Conservation (phyloP, 1,140 invertebrate genomes). For the Coelopa frigida region DNA sequence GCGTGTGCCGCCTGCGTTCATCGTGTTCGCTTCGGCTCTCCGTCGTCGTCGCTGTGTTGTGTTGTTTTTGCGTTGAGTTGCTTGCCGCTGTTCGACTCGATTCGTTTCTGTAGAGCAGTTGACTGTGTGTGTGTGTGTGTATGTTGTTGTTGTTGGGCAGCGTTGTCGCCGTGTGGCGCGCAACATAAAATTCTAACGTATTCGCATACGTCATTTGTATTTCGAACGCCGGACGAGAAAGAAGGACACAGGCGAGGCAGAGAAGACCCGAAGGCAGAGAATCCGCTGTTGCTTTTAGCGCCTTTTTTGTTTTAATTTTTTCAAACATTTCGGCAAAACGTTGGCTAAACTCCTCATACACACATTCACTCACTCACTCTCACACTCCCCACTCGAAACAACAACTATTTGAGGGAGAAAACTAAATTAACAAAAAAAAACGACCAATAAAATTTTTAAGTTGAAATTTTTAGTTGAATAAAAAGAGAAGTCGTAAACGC, state of each 20-base stretch:
- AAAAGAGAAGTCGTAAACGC: constrained; percentile 6
- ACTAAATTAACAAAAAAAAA: constrained; percentile 5
- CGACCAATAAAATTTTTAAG: constrained; percentile 3
- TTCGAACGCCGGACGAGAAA: constrained; percentile 41
- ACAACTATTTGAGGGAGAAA: too few species aligned
- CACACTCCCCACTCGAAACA: background rate
- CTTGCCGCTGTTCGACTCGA: too few species aligned
- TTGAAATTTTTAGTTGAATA: constrained; percentile 5
- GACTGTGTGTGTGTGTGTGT: too few species aligned
- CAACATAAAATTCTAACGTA: background rate
- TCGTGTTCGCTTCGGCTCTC: too few species aligned
- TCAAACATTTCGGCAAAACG: constrained; percentile 21
- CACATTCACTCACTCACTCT: background rate
- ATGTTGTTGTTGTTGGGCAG: too few species aligned
- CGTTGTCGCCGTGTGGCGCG: too few species aligned
- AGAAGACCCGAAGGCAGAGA: too few species aligned
- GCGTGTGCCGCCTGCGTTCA: too few species aligned
- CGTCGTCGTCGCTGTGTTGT: too few species aligned
- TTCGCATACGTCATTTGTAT: constrained; percentile 40
- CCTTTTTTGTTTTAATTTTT: constrained; percentile 43
- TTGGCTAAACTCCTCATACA: background rate
- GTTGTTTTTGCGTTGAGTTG: too few species aligned
- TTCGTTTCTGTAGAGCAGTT: too few species aligned
- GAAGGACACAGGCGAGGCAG: constrained; percentile 36
- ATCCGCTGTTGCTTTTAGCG: constrained; percentile 43